A percentile compares a stretch with the other conserved stretches of the same genome.
Conservation (phyloP, 2,888 invertebrate species). For the Mimumesa dahlbomi region DNA sequence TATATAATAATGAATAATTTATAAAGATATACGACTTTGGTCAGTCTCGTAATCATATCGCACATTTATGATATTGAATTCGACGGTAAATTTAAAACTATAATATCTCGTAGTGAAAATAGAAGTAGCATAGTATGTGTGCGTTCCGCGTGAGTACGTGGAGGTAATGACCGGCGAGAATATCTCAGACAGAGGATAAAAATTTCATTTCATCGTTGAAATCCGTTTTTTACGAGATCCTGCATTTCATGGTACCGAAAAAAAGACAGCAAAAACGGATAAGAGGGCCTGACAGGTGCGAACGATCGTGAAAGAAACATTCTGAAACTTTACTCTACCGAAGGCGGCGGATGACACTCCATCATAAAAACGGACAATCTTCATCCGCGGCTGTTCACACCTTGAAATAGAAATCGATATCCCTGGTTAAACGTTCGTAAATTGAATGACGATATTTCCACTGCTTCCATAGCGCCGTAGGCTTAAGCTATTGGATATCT, state of each 20-base stretch:
- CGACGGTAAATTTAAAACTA: too few species aligned
- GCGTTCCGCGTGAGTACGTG: too few species aligned
- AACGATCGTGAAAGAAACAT: slow-evolving; percentile 20
- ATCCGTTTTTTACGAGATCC: neutral
- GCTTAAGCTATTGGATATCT: too few species aligned
- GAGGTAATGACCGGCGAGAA: neutral
- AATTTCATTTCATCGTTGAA: slow-evolving; percentile 5
- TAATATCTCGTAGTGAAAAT: too few species aligned
- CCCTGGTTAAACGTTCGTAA: too few species aligned
- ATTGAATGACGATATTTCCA: too few species aligned
- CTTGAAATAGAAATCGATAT: neutral
- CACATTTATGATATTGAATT: too few species aligned
- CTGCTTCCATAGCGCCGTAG: too few species aligned
- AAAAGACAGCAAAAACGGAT: neutral
- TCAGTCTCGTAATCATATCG: too few species aligned
- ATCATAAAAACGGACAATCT: neutral
- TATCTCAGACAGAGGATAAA: neutral
- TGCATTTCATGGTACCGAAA: neutral
- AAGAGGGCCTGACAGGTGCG: neutral
- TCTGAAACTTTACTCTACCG: slow-evolving; percentile 17
- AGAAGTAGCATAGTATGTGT: too few species aligned
- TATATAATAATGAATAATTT: too few species aligned
- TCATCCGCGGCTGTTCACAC: slow-evolving; percentile 1
- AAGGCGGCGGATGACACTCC: neutral
- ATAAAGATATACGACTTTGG: too few species aligned